A percentile compares a stretch with the other conserved stretches of the same genome.
Evolutionary conservation across 2,797 vertebrate genomes (phyloP).

Genomic region (Columba guinea): DNA sequence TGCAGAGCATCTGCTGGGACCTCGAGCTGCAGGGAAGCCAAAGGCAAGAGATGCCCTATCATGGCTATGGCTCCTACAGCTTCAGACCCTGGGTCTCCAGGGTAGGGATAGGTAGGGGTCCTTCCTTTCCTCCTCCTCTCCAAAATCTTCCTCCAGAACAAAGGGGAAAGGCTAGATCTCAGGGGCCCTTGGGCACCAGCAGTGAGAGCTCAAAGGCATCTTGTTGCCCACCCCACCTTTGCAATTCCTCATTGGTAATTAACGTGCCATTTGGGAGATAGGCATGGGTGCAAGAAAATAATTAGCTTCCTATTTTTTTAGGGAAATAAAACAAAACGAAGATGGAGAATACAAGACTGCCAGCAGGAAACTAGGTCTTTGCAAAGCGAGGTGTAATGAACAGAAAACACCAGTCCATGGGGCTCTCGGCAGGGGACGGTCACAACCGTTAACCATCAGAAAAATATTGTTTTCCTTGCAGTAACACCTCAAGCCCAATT

Average conservation of each 20-base stretch:
- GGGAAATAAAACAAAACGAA: constrained; percentile 41
- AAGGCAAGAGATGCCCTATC: not conserved
- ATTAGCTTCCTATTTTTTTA: not conserved
- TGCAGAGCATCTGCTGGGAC: constrained; percentile 50
- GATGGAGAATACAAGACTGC: not conserved
- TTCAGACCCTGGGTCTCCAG: not conserved
- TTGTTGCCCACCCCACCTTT: not conserved
- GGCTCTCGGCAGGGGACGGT: constrained; percentile 10
- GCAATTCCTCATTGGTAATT: not conserved
- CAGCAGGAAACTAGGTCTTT: constrained; percentile 53
- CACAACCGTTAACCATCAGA: constrained; percentile 43
- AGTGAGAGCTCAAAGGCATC: not conserved
- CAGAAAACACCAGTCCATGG: constrained; percentile 51
- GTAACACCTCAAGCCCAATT: constrained; percentile 57
- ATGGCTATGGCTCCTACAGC: not conserved
- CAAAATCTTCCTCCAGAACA: not conserved
- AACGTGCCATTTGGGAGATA: not conserved
- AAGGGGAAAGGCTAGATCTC: not conserved
- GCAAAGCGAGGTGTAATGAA: constrained; percentile 50
- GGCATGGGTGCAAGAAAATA: not conserved
- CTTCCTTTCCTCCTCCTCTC: not conserved
- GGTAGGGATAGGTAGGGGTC: not conserved
- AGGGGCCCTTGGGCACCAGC: not conserved
- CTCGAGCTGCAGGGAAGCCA: not conserved
- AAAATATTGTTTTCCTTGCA: constrained; percentile 63